Evolutionary conservation across 2,888 invertebrate species (phyloP).

Genomic region (Emmelina monodactyla): DNA sequence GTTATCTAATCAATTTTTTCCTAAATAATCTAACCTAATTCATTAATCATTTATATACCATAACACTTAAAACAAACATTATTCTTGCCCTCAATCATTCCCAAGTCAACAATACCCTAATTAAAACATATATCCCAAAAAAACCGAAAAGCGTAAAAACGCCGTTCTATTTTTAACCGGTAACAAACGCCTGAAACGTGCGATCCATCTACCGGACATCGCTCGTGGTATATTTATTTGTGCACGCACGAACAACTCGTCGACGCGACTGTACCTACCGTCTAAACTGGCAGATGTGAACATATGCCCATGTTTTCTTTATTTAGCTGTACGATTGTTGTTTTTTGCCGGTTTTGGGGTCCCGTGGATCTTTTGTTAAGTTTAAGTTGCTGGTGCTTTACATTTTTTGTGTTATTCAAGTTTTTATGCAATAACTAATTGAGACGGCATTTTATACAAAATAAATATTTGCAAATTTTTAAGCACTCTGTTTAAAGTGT

Average conservation of each 20-base stretch:
- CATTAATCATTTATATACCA: too few species aligned
- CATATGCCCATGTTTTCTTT: conserved; percentile 64
- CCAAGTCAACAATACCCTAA: too few species aligned
- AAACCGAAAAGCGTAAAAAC: background rate
- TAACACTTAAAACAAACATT: too few species aligned
- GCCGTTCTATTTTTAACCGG: background rate
- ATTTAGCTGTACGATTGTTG: conserved; percentile 64
- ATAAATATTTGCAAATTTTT: too few species aligned
- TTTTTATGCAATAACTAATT: too few species aligned
- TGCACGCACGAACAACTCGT: conserved; percentile 17
- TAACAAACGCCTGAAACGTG: background rate
- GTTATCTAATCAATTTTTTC: too few species aligned
- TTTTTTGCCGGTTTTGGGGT: conserved; percentile 61
- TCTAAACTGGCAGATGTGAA: conserved; percentile 53
- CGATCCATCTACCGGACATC: conserved; percentile 13
- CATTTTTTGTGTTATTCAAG: too few species aligned
- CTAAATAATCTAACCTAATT: too few species aligned
- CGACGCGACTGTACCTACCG: conserved; percentile 33
- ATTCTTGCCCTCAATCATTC: too few species aligned
- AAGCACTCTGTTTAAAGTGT: too few species aligned
- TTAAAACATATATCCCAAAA: background rate
- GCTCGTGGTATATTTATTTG: conserved; percentile 26
- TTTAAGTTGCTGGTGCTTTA: too few species aligned
- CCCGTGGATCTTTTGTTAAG: conserved; percentile 58
- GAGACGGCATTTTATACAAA: too few species aligned